Evolutionary conservation across 1,140 invertebrate species (phyloP).

Genomic region (Drosophila obscura): DNA sequence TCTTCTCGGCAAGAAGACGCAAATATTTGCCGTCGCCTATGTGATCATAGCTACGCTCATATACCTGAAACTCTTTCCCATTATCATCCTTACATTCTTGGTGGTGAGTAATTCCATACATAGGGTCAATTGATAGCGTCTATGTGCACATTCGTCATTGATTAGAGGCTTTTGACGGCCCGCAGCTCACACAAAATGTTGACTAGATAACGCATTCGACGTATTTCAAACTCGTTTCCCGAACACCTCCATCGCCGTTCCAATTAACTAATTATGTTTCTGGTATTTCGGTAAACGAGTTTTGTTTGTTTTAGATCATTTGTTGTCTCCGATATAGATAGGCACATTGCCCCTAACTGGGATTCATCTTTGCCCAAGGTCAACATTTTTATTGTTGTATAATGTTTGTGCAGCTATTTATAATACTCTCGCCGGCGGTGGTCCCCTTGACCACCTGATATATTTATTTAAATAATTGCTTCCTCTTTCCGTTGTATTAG

Average conservation of each 20-base stretch:
- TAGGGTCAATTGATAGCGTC: conserved; percentile 15
- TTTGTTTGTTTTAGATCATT: conserved; percentile 29
- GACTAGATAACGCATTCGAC: conserved; percentile 40
- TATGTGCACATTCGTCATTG: conserved; percentile 23
- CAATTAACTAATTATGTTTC: conserved; percentile 48
- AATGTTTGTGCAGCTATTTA: conserved; percentile 72
- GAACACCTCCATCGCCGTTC: neutral
- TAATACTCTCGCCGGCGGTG: conserved; percentile 35
- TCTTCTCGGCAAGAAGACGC: conserved; percentile 84
- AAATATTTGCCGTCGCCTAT: conserved; percentile 85
- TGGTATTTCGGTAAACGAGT: conserved; percentile 31
- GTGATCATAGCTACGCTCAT: conserved; percentile 84
- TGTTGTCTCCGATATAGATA: neutral
- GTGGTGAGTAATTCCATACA: conserved; percentile 85
- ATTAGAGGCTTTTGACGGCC: conserved; percentile 33
- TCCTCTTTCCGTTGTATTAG: conserved; percentile 83
- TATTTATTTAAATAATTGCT: conserved; percentile 24
- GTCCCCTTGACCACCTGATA: conserved; percentile 29
- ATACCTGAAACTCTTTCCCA: conserved; percentile 85
- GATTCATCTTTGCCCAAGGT: conserved; percentile 55
- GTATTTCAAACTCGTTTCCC: conserved; percentile 48
- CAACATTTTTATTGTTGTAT: conserved; percentile 58
- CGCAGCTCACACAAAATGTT: neutral
- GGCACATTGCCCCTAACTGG: conserved; percentile 27
- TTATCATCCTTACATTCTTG: conserved; percentile 85